Conservation (phyloP, 2,113 vertebrate species). For the Calidris pugnax region DNA sequence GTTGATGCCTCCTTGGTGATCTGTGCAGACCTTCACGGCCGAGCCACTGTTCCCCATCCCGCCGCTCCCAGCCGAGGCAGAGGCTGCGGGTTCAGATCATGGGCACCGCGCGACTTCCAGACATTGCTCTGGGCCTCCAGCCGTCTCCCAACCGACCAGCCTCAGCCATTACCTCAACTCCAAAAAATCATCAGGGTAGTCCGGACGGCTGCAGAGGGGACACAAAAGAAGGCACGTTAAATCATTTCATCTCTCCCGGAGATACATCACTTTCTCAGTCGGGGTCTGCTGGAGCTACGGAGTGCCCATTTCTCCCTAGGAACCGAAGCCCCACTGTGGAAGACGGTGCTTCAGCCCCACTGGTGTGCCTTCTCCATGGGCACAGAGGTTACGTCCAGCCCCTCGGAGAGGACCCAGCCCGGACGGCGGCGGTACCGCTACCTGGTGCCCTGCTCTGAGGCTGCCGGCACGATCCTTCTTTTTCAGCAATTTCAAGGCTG, state of each 20-base stretch:
- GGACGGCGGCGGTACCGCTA: neutral
- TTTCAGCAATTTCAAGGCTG: neutral
- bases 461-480: neutral
- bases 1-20: constrained; percentile 83
- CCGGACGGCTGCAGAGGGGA: neutral
- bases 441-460: neutral
- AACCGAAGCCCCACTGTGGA: neutral
- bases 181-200: neutral
- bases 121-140: neutral
- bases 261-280: neutral
- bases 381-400: neutral
- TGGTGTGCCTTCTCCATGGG: accelerated
- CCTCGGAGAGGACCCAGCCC: accelerated
- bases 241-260: neutral
- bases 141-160: neutral
- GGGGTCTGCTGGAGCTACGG: accelerated
- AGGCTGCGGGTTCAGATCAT: neutral
- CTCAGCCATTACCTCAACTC: constrained; percentile 4
- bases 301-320: neutral
- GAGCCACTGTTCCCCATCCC: constrained; percentile 79
- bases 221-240: neutral
- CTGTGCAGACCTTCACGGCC: constrained; percentile 76
- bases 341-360: neutral
- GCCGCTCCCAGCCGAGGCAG: neutral
- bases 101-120: neutral